These are phyloP conservation scores for Drosophila carrolli DNA, from an alignment of 1,140 invertebrate species.

Conservation along the genomic window DNA sequence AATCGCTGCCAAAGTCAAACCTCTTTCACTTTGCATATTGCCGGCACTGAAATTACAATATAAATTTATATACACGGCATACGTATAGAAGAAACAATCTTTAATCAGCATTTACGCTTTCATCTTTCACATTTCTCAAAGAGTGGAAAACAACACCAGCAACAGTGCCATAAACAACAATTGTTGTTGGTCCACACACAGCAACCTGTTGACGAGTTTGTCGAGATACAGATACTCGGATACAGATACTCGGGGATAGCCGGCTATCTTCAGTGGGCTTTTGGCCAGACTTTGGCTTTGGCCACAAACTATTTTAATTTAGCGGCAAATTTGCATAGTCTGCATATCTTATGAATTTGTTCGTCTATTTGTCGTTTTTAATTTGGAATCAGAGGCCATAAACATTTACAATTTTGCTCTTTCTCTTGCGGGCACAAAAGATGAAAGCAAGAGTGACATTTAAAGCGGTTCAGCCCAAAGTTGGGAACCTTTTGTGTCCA, in stretches of 20 bases:
- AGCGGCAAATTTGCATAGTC: slow-evolving; percentile 67
- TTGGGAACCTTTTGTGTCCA: slow-evolving; percentile 38
- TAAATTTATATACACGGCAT: slow-evolving; percentile 58
- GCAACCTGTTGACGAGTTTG: slow-evolving; percentile 48
- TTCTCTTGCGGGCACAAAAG: slow-evolving; percentile 51
- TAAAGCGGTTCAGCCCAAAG: slow-evolving; percentile 28
- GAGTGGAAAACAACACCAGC: slow-evolving; percentile 59
- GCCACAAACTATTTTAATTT: slow-evolving; percentile 68
- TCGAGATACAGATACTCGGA: slow-evolving; percentile 26
- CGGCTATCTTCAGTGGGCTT: slow-evolving; percentile 36
- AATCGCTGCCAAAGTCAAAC: slow-evolving; percentile 2
- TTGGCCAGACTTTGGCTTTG: slow-evolving; percentile 28
- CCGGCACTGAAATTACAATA: slow-evolving; percentile 68
- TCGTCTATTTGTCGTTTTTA: slow-evolving; percentile 69
- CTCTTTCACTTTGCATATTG: slow-evolving; percentile 69
- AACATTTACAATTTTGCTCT: slow-evolving; percentile 46
- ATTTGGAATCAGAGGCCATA: slow-evolving; percentile 48
- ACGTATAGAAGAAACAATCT: slow-evolving; percentile 70
- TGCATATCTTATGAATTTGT: slow-evolving; percentile 66
- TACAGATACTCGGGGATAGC: slow-evolving; percentile 18
- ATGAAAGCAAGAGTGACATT: slow-evolving; percentile 78
- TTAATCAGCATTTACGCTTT: slow-evolving; percentile 80
- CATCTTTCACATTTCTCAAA: slow-evolving; percentile 79
- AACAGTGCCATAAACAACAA: slow-evolving; percentile 52
- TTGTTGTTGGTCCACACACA: slow-evolving; percentile 24